Evolutionary conservation across 1,140 invertebrate genomes (phyloP), one percentile per base, ranked within the genome.

Genomic region (Epicauta chinensis): DNA sequence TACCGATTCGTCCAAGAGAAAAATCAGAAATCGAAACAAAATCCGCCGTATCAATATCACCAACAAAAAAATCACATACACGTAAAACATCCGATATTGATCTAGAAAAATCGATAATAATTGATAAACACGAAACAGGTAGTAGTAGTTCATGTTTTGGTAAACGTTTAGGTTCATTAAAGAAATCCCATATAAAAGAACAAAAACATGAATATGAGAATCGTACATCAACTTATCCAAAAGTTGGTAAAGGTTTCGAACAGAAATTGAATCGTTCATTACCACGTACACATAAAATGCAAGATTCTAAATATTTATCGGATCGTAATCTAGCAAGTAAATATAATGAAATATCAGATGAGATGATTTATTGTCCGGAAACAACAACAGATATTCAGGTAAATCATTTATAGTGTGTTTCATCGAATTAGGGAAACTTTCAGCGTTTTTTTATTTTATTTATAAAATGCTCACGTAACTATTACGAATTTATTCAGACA

Each of bases 141-240:
- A 65, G 72, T 2, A 58, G 53, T 40, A 65, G 72, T 58, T 68
- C 66, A 12, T 70, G 68, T 53, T 70, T 70, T 52, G 67, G 68
- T 2, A 70, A 70, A 53, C 53, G 66, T 15, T 55, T 65, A n/a
- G 66, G 65, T 6, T 70, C 68, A 5, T 42, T 68, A 5, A 70
- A 69, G 44, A 65, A 63, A 53, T 56, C 43, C 37, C 61, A 63
- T 13, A 50, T 53, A 16, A 58, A 56, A 36, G 39, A 39, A 6
- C 54, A 56, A 36, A 36, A 39, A 6, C 54, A 62, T 3, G 55
- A 59, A 38, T 50, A 38, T 11, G 62, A 63, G 7, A 53, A 32
- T 30, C 61, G 58, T 51, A 61, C 52, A n/a, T 58, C 59, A 5
- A 68, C 62, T 16, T 68, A 66, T 53, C 66, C 66, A 3, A 68